Base-by-base conservation (phyloP, 2,113 vertebrate species). In the Barbus barbus region DNA sequence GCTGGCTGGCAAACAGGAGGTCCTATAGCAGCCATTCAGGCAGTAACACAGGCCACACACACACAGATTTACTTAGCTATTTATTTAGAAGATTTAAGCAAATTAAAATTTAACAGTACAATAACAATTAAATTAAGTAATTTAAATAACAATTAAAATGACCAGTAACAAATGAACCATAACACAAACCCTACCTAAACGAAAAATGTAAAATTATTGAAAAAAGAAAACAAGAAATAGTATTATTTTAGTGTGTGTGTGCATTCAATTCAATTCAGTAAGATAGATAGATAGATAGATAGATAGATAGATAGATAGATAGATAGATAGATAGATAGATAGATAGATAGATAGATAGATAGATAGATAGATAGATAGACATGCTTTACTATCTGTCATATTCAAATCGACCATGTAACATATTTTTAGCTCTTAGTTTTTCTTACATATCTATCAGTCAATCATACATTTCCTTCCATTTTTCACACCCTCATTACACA, bases 1-100 rank as follows among this genome's bases (percentile, higher is more conserved):
- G 90, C 82, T 90, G 84, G 89, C 90, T 93, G 91, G 92, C 89
- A 92, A 90, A 92, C 88, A 89, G 28, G 4, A 91, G 87, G 76
- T 88, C 91, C 92, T 90, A 36, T 33, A 87, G 88, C 87, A 92
- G 92, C 89, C 51, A 91, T 71, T 44, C 53, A 36, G 56, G 58
- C 79, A 85, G 38, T 72, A 81, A 85, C 44, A 78, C 67, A 51
- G 75, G 41, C 65, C 38, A 90, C 60, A 72, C 74, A 78, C 33
- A 74, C 48, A 74, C 76, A 76, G 67, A n/a, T 71, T 38, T 33
- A 71, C 33, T 16, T 7, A 14, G 5, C 5, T 44, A 44, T 44
- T 1, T 38, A 69, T 67, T 22, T 36, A 1, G 48, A 51, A 51
- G 48, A 58, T 58, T n/a, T 58, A 58, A 58, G 22, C 9, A 58